phyloP scores from a whole-genome alignment of 2,797 vertebrate species.

The Spinibarbus caldwelli region DNA sequence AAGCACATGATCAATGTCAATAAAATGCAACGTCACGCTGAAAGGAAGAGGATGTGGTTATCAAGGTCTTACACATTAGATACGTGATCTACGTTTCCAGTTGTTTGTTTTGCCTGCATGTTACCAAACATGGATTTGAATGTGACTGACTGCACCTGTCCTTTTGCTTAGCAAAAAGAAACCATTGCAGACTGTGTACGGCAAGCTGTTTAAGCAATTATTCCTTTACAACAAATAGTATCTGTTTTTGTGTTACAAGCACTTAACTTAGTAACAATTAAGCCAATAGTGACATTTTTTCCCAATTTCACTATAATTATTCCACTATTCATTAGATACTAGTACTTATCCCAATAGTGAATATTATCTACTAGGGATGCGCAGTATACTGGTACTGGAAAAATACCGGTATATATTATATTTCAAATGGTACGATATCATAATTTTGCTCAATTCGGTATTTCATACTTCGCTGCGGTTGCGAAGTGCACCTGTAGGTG shows the following conservation, averaged over 20 bases:
- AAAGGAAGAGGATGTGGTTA: background rate
- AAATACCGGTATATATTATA: too few relatives aligned
- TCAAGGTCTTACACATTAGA: background rate
- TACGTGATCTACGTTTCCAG: background rate
- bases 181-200: background rate
- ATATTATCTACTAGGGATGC: background rate
- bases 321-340: background rate
- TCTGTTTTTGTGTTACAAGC: background rate
- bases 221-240: background rate
- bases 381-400: too few relatives aligned
- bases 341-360: background rate
- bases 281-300: background rate
- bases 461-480: too few relatives aligned
- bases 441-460: too few relatives aligned
- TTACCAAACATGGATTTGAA: background rate
- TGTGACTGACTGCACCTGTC: background rate
- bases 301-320: background rate
- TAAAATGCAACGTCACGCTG: conserved; percentile 10
- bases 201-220: background rate
- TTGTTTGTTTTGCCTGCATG: background rate
- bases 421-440: too few relatives aligned
- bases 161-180: background rate
- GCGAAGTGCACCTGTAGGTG: too few relatives aligned
- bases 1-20: conserved; percentile 20
- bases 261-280: background rate